Percentiles rank a stretch among this genome's conserved stretches.
Conservation (phyloP, 2,888 invertebrate genomes). For the Andrena bucephala region DNA sequence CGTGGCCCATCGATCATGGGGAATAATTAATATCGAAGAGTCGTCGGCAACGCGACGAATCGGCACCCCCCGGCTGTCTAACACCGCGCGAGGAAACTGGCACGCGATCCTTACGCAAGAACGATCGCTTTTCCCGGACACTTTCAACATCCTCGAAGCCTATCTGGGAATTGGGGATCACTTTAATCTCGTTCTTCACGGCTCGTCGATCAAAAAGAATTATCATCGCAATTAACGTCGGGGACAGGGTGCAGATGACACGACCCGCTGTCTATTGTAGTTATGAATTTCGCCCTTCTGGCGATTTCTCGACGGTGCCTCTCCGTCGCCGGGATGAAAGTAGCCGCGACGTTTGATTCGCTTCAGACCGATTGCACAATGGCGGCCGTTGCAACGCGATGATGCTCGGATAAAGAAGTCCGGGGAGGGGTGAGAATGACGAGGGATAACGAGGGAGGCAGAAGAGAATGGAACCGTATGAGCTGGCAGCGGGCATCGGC, state of each 20-base stretch:
- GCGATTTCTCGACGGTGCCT: conserved; percentile 18
- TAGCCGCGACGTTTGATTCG: conserved; percentile 62
- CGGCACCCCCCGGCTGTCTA: not conserved
- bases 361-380: conserved; percentile 57
- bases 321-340: not conserved
- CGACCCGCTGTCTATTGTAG: not conserved
- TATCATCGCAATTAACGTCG: not conserved
- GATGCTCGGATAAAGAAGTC: conserved; percentile 62
- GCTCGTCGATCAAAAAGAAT: conserved; percentile 13
- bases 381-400: conserved; percentile 30
- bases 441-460: conserved; percentile 60
- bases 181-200: conserved; percentile 21
- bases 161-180: not conserved
- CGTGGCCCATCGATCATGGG: conserved; percentile 28
- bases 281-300: conserved; percentile 9
- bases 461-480: conserved; percentile 50
- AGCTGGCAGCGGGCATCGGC: conserved; percentile 62
- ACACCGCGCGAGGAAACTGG: not conserved
- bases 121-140: not conserved
- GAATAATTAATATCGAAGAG: conserved; percentile 16
- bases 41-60: not conserved
- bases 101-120: not conserved
- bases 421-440: conserved; percentile 60
- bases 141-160: not conserved
- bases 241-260: not conserved